Evolutionary conservation across 2,113 vertebrate species (phyloP).

Genomic region (Sebastes fasciatus): DNA sequence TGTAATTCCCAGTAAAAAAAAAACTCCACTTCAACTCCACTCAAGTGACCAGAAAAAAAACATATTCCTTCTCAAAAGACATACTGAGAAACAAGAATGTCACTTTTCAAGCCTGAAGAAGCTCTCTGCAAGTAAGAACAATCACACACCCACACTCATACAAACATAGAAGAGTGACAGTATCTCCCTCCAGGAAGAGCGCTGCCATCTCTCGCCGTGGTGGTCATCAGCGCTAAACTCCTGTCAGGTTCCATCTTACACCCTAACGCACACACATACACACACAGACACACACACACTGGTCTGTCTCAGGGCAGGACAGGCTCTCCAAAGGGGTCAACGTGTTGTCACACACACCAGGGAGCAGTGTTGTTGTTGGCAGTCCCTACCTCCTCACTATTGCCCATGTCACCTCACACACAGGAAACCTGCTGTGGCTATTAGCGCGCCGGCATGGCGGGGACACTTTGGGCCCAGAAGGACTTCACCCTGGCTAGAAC

Average conservation of each 20-base stretch:
- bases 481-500: constrained; percentile 11
- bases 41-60: not conserved
- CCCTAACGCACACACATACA: constrained; percentile 24
- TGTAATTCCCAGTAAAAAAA: not conserved
- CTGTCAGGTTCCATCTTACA: constrained; percentile 77
- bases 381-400: constrained; percentile 39
- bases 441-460: constrained; percentile 44
- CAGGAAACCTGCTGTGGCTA: constrained; percentile 49
- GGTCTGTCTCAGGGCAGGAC: constrained; percentile 56
- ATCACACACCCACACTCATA: constrained; percentile 27
- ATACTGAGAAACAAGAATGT: not conserved
- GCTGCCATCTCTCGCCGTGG: constrained; percentile 60
- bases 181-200: constrained; percentile 59
- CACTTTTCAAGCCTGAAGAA: constrained; percentile 25
- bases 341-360: constrained; percentile 65
- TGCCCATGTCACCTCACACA: constrained; percentile 49
- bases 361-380: constrained; percentile 56
- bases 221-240: constrained; percentile 78
- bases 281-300: constrained; percentile 36
- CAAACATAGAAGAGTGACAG: constrained; percentile 50
- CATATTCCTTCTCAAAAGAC: not conserved
- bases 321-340: constrained; percentile 54
- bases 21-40: not conserved
- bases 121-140: constrained; percentile 35
- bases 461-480: constrained; percentile 15